Percentiles rank a stretch among this genome's conserved stretches.
These are phyloP conservation scores for Molothrus ater DNA, from an alignment of 2,797 vertebrate species.

Conservation along the genomic window DNA sequence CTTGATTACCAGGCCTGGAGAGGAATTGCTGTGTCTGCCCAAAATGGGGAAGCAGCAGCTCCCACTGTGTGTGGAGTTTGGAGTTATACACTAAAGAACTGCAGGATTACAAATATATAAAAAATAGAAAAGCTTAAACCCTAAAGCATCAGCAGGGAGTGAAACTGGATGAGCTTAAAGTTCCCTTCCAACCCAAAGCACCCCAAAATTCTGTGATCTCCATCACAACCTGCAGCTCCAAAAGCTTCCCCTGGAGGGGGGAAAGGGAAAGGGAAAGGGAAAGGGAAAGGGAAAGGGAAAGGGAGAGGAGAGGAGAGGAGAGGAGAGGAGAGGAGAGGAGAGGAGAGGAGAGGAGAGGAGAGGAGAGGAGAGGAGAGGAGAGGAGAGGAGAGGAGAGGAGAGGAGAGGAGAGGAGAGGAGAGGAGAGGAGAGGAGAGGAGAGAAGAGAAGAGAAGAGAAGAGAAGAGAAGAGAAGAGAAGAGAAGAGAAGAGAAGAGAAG, in stretches of 20 bases:
- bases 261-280: too few relatives aligned
- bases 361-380: too few relatives aligned
- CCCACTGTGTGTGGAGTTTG: not conserved
- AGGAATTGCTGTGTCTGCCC: not conserved
- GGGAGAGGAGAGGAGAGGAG: too few relatives aligned
- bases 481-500: too few relatives aligned
- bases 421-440: too few relatives aligned
- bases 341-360: too few relatives aligned
- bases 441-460: too few relatives aligned
- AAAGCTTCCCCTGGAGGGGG: not conserved
- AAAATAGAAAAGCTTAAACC: not conserved
- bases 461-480: too few relatives aligned
- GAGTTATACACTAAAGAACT: rapidly evolving
- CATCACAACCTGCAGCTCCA: not conserved
- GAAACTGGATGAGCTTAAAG: not conserved
- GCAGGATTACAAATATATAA: rapidly evolving
- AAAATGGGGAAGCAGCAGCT: not conserved
- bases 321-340: too few relatives aligned
- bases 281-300: too few relatives aligned
- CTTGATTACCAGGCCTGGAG: not conserved
- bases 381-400: too few relatives aligned
- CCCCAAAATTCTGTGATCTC: not conserved
- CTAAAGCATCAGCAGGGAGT: not conserved
- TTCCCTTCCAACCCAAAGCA: not conserved
- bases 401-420: too few relatives aligned